Evolutionary conservation across 2,888 invertebrate genomes (phyloP), one percentile per base, ranked within the genome.

Genomic region (Cryptocheilus praepositus): DNA sequence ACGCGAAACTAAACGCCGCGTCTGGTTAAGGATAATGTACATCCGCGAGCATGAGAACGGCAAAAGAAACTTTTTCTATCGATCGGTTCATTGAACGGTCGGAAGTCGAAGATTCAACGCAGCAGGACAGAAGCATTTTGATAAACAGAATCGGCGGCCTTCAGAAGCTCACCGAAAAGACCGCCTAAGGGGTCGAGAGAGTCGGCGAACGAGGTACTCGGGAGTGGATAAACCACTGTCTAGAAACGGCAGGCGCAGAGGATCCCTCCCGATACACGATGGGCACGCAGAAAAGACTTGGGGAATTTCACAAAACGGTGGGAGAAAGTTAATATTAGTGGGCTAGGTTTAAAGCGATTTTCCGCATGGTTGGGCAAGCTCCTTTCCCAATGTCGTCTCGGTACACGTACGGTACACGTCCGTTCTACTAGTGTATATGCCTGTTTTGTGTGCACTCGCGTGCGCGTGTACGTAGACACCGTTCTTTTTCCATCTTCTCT

Each of bases 301-400:
- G 70, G 67, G 71, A 79, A 79, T 81, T 79, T 70, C 65, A 46
- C 60, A 74, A 76, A 74, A 79, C 74, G 80, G 77, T 73, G 68
- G 68, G 74, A 74, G 78, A 79, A 79, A 83, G 84, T 84, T 84
- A 84, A 85, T 84, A 84, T 84, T 85, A 85, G 85, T 81, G 73
- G 73, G 76, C 70, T 75, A 76, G 77, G 84, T 81, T 84, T 85
- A 81, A 85, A 84, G 82, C 83, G 82, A 84, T 84, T 84, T 84
- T 84, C 81, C 83, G 71, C 80, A 69, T 74, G 76, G 73, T 70
- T 74, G 76, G 73, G 69, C 74, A 75, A 70, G 53, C 75, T 77
- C 75, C n/a, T n/a, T n/a, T n/a, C n/a, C n/a, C n/a, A n/a, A n/a
- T 79, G 80, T 82, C 77, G 73, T 81, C 81, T 81, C 69, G 58